Percentiles rank a stretch among this genome's conserved stretches.
Conservation (phyloP, 2,797 vertebrate species). For the Botia kubotai region DNA sequence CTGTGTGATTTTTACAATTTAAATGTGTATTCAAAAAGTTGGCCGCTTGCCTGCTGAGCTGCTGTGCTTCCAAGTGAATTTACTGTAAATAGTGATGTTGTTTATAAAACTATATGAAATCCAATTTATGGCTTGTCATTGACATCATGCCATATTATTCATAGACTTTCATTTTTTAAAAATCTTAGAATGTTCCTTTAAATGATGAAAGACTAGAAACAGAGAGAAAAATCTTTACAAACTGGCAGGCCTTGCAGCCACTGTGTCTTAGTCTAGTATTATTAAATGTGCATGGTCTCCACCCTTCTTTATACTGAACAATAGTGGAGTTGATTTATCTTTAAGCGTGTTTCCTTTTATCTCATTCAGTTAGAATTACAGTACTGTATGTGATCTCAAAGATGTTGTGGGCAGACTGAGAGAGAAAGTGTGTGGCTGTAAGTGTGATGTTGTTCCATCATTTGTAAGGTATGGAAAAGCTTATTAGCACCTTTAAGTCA, state of each 20-base stretch:
- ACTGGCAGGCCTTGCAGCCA: constrained; percentile 8
- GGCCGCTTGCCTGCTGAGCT: background rate
- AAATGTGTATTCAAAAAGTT: background rate
- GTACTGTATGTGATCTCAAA: background rate
- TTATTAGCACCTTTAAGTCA: background rate
- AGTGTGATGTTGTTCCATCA: background rate
- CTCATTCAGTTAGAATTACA: background rate
- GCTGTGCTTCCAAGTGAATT: background rate
- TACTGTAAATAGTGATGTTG: background rate
- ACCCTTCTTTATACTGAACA: constrained; percentile 2
- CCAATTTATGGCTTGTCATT: background rate
- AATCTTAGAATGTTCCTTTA: background rate
- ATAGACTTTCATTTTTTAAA: background rate
- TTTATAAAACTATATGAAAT: background rate
- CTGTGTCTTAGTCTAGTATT: constrained; percentile 1
- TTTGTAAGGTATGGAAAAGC: background rate
- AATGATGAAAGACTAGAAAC: background rate
- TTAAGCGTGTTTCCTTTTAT: constrained; percentile 17
- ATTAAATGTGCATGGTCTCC: constrained; percentile 12
- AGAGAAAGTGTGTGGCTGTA: background rate
- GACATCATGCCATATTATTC: background rate
- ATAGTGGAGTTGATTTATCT: background rate
- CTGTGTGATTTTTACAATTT: background rate
- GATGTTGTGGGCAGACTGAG: background rate
- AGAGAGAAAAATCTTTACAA: background rate